Conservation (phyloP, 2,113 vertebrate species). For the Garra rufa region DNA sequence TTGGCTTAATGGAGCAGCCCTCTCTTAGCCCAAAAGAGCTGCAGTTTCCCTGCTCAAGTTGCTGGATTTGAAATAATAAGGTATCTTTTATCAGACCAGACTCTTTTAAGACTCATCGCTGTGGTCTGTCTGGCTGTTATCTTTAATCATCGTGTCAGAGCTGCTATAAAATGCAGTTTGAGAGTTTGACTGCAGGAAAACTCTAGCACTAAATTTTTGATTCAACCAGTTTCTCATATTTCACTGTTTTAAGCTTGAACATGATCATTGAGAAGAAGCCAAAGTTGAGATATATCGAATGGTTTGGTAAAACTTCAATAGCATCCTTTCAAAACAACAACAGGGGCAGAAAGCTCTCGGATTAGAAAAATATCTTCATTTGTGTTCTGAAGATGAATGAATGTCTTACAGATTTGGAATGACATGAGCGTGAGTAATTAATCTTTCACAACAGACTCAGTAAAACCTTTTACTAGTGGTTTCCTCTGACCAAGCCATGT, state of each 20-base stretch:
- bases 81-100: slow-evolving; percentile 23
- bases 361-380: too few relatives aligned
- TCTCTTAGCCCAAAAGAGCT: slow-evolving; percentile 21
- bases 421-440: too few relatives aligned
- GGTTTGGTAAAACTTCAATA: not conserved
- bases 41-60: slow-evolving; percentile 17
- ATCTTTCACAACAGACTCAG: not conserved
- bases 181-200: not conserved
- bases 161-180: not conserved
- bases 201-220: not conserved
- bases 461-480: not conserved
- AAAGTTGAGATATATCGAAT: not conserved
- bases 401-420: too few relatives aligned
- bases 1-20: slow-evolving; percentile 11
- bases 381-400: too few relatives aligned
- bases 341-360: too few relatives aligned
- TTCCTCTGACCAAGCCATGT: not conserved
- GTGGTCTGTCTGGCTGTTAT: not conserved
- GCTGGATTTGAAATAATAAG: slow-evolving; percentile 26
- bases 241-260: not conserved
- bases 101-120: not conserved
- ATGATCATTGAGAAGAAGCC: not conserved
- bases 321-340: too few relatives aligned
- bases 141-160: slow-evolving; percentile 20
- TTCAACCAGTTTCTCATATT: not conserved